Conservation (phyloP, 37 sponge, comb jelly and placozoan species). For the Cladorhizidae sp. region DNA sequence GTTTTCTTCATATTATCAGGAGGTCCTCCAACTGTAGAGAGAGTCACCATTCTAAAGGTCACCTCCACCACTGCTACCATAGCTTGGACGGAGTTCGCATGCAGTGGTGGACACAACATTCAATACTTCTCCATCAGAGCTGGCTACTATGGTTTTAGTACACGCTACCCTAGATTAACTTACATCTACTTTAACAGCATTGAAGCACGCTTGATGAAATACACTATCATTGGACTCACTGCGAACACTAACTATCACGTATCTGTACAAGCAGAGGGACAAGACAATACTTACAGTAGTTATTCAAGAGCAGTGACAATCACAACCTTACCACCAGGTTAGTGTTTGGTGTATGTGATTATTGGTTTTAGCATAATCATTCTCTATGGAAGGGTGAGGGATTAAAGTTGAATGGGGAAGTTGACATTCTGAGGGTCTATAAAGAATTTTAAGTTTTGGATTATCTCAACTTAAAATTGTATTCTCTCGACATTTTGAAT, state of each 20-base stretch:
- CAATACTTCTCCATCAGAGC: constrained; percentile 1
- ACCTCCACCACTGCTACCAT: constrained; percentile 1
- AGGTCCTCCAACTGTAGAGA: constrained; percentile 3
- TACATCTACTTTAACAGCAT: constrained; percentile 15
- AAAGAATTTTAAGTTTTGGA: no score
- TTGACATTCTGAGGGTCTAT: no score
- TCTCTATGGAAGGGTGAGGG: no score
- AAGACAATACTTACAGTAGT: background rate
- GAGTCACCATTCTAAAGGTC: background rate
- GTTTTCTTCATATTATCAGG: background rate
- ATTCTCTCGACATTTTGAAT: no score
- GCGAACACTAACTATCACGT: constrained; percentile 11
- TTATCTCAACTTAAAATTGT: no score
- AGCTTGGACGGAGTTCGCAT: constrained; percentile 10
- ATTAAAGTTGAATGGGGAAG: no score
- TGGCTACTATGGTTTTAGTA: background rate
- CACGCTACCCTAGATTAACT: background rate
- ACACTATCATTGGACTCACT: constrained; percentile 14
- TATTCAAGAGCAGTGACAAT: constrained; percentile 9
- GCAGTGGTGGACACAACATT: constrained; percentile 33
- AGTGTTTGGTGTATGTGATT: no score
- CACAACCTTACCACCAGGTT: constrained; percentile 17
- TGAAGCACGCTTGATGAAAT: background rate
- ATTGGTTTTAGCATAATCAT: no score
- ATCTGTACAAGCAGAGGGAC: constrained; percentile 13